A percentile compares a stretch with the other conserved stretches of the same genome.
phyloP scores from a whole-genome alignment of 2,888 invertebrate genomes.

The Notodonta dromedarius region DNA sequence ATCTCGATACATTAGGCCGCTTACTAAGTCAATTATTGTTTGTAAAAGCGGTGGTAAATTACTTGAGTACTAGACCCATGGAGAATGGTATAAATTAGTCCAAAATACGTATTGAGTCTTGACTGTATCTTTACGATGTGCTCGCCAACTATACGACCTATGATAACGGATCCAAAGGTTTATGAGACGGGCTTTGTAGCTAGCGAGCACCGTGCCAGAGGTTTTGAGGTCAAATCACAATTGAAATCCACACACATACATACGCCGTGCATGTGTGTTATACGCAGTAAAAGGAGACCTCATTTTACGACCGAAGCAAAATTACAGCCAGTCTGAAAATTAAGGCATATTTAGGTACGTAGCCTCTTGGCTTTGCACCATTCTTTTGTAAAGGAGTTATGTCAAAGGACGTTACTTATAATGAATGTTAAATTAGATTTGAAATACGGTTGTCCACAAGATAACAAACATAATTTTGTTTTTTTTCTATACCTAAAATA shows the following conservation, averaged over 20 bases:
- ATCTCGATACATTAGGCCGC: too few species aligned
- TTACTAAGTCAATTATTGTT: too few species aligned
- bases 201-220: background rate
- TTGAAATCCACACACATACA: conserved; percentile 5
- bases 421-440: conserved; percentile 1
- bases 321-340: conserved; percentile 5
- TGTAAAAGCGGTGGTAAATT: too few species aligned
- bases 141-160: background rate
- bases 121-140: background rate
- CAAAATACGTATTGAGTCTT: too few species aligned
- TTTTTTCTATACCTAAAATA: too few species aligned
- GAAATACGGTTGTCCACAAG: background rate
- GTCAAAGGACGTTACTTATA: background rate
- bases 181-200: background rate
- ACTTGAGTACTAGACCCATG: too few species aligned
- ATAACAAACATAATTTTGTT: too few species aligned
- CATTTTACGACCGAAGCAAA: conserved; percentile 7
- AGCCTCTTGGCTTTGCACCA: background rate
- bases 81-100: too few species aligned
- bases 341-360: conserved; percentile 1
- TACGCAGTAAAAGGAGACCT: conserved; percentile 6
- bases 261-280: background rate
- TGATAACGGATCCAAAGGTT: background rate
- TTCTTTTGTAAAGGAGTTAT: background rate
- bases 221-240: conserved; percentile 4